These are phyloP conservation scores for Pollicipes pollicipes DNA, from an alignment of 1,140 invertebrate genomes.

Conservation along the genomic window DNA sequence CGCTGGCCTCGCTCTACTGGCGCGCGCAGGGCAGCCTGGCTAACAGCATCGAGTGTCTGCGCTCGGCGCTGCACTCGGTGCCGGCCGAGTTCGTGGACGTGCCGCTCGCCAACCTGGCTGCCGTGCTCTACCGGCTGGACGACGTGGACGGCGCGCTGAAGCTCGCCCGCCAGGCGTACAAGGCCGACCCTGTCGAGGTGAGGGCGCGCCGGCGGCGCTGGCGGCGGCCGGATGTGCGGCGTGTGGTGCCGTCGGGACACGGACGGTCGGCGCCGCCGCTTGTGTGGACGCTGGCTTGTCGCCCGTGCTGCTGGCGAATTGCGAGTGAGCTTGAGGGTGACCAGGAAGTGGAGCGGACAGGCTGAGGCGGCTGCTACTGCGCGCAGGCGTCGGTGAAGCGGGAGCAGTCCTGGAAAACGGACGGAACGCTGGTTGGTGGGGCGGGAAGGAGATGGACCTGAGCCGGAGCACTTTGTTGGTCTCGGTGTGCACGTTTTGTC, in stretches of 20 bases:
- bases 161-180: conserved; percentile 36
- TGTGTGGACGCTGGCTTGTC: no score
- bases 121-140: conserved; percentile 42
- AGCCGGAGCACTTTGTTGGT: no score
- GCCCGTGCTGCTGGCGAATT: no score
- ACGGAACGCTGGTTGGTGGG: no score
- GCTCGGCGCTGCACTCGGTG: conserved; percentile 34
- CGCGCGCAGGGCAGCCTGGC: conserved; percentile 38
- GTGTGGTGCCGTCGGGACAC: background rate
- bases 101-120: conserved; percentile 40
- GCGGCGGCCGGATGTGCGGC: background rate
- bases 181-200: conserved; percentile 42
- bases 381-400: no score
- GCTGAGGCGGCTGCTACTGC: no score
- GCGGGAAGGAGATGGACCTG: no score
- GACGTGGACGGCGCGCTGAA: conserved; percentile 39
- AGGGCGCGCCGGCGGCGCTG: conserved; percentile 15
- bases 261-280: no score
- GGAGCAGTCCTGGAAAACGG: no score
- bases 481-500: no score
- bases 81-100: conserved; percentile 36
- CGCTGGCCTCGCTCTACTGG: conserved; percentile 48
- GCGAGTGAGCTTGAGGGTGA: no score
- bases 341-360: no score
- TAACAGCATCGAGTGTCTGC: conserved; percentile 43